Conservation (phyloP, 2,888 invertebrate genomes). For the Oxytorus armatus region DNA sequence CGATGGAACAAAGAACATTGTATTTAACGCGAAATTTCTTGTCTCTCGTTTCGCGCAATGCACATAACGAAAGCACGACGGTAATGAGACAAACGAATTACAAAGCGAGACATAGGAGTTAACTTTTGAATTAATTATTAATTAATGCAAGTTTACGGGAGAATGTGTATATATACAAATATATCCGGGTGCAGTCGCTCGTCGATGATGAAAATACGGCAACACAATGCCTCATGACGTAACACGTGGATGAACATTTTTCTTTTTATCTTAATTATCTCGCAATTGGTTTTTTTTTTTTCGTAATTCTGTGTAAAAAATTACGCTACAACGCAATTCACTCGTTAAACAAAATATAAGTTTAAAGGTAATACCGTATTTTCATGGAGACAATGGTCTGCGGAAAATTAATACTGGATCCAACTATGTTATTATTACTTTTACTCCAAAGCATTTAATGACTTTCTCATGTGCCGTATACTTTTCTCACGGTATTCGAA, state of each 20-base stretch:
- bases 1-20: slow-evolving; percentile 41
- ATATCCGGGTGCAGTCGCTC: no score
- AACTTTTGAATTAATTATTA: no score
- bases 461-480: background rate
- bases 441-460: slow-evolving; percentile 2
- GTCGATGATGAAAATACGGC: no score
- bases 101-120: slow-evolving; percentile 9
- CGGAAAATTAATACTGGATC: background rate
- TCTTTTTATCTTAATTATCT: no score
- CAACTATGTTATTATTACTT: slow-evolving; percentile 18
- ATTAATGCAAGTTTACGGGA: no score
- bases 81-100: slow-evolving; percentile 32
- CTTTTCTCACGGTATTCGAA: background rate
- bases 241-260: no score
- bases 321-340: background rate
- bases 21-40: slow-evolving; percentile 33
- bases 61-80: slow-evolving; percentile 1
- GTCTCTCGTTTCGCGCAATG: background rate
- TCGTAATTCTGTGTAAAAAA: background rate
- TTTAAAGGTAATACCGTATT: background rate
- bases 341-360: background rate
- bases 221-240: no score
- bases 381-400: background rate
- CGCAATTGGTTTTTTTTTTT: no score
- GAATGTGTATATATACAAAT: no score